Evolutionary conservation across 2,888 invertebrate genomes (phyloP), one percentile per base, ranked within the genome.

Genomic region (Melieria crassipennis): DNA sequence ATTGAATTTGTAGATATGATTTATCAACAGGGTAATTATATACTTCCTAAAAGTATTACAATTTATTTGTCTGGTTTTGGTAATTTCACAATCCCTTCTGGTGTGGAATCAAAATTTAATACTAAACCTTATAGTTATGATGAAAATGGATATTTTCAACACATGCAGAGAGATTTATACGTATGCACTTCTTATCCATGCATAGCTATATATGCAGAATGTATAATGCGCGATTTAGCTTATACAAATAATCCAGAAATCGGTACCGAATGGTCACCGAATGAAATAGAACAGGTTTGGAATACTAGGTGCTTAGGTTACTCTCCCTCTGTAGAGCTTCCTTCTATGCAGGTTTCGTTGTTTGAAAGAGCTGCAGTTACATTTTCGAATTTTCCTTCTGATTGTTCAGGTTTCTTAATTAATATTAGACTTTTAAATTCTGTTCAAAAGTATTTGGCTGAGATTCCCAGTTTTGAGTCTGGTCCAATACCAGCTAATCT

Each of bases 1-100:
- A 68, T 68, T 45, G 72, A 68, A n/a, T 72, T 72, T 42, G 56
- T 69, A 7, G 65, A 72, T 55, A 69, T 72, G 61, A 65, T 72
- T 9, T 72, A 72, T 65, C 10, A 65, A 7, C 70, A 71, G 16
- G 70, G 70, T 16, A 65, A 71, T 11, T 71, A 55, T 71, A 5
- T 71, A 11, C 16, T 71, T 0, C 71, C 66, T 11, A 71, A 71
- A 16, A 48, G 13, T 46, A 9, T 71, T 43, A 55, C 65, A 2
- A 43, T 71, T 5, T 71, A 65, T 55, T 4, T 66, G 4, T 64
- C 63, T 7, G 70, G 70, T 0, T 66, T 71, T 71, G 63, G 72
- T 3, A 68, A 72, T 72, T 68, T 72, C 57, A 68, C 52, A 4
- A 68, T 68, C 4, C 67, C 71, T n/a, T 67, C 67, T 1, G 63